A percentile compares a stretch with the other conserved stretches of the same genome.
phyloP scores from a whole-genome alignment of 2,113 vertebrate genomes.

The Thoracochromis brauschi region DNA sequence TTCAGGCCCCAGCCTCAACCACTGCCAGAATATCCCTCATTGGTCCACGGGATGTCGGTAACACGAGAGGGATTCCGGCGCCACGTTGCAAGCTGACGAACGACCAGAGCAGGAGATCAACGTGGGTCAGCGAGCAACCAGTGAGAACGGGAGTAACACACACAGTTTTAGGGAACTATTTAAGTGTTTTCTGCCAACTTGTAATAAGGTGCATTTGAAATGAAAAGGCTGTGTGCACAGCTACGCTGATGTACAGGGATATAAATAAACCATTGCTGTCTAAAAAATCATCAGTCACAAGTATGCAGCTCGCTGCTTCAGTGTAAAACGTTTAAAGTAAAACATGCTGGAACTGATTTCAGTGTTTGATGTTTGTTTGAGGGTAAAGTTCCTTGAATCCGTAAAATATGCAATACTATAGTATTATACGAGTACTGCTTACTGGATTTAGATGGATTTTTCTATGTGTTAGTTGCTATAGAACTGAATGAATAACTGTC shows the following conservation, averaged over 20 bases:
- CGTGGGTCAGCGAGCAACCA: neutral
- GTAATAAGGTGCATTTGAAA: neutral
- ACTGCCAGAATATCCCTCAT: conserved; percentile 19
- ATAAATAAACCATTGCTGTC: neutral
- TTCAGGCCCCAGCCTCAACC: neutral
- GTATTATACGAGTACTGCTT: neutral
- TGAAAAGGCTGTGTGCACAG: neutral
- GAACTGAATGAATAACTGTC: neutral
- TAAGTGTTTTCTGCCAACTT: neutral
- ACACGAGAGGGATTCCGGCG: conserved; percentile 46
- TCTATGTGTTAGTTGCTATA: neutral
- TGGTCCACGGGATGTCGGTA: conserved; percentile 46
- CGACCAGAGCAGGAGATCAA: neutral
- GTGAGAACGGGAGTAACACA: neutral
- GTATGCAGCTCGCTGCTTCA: neutral
- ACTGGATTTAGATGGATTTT: neutral
- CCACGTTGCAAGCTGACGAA: conserved; percentile 73
- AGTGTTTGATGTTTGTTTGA: neutral
- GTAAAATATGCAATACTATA: neutral
- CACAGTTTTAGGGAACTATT: neutral
- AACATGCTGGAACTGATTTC: neutral
- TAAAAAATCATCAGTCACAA: neutral
- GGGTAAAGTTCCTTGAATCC: neutral
- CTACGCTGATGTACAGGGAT: neutral
- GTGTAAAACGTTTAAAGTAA: neutral